phyloP scores from a whole-genome alignment of 1,140 invertebrate species.

The Pantala flavescens region DNA sequence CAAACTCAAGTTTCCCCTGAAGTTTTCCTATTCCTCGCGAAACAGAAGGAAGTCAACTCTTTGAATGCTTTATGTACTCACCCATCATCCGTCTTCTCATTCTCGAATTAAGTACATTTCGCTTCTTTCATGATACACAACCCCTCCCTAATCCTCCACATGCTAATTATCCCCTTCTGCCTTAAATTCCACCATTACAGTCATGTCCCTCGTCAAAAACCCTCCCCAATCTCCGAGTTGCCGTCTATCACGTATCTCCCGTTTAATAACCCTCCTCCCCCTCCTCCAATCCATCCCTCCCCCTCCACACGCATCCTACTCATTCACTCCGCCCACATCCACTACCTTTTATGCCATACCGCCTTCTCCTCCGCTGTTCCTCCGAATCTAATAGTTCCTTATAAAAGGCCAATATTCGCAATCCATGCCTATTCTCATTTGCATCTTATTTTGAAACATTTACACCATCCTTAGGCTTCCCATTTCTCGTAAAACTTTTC shows the following conservation, averaged over 20 bases:
- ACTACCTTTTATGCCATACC: too few relatives aligned
- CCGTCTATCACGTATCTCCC: background rate
- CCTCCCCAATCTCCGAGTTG: background rate
- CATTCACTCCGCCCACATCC: background rate
- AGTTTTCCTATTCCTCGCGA: background rate
- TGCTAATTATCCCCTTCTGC: background rate
- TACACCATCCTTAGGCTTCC: too few relatives aligned
- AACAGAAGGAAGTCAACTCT: background rate
- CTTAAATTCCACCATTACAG: background rate
- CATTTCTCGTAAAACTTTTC: too few relatives aligned
- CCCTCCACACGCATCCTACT: background rate
- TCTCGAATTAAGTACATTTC: background rate
- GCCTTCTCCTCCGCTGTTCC: too few relatives aligned
- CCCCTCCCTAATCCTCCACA: background rate
- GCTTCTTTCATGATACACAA: constrained; percentile 1
- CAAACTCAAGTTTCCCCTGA: background rate
- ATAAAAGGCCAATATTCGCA: too few relatives aligned
- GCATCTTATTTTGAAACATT: too few relatives aligned
- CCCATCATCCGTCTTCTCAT: constrained; percentile 3
- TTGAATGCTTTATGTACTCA: background rate
- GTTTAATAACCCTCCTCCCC: background rate
- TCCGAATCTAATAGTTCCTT: too few relatives aligned
- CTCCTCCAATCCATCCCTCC: background rate
- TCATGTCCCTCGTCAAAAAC: constrained; percentile 1
- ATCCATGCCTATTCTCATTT: too few relatives aligned